phyloP scores from a whole-genome alignment of 1,140 invertebrate species.

The Oscheius sp. region DNA sequence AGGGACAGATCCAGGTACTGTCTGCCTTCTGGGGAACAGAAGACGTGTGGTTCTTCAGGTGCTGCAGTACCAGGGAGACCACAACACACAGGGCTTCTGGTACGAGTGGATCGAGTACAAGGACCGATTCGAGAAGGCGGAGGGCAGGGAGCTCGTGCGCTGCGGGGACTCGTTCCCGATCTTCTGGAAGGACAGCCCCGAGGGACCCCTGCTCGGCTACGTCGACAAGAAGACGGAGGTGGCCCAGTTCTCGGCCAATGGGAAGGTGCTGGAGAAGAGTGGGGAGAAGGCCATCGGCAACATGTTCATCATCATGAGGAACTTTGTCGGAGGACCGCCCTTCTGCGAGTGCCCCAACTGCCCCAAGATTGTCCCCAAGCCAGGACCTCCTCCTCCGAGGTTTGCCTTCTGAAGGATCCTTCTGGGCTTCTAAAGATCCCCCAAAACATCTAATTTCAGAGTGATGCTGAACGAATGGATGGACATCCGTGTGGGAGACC shows the following conservation, averaged over 20 bases:
- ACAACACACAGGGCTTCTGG: conserved; percentile 40
- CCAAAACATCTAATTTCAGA: conserved; percentile 13
- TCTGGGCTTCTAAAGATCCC: neutral
- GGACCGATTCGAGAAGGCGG: conserved; percentile 39
- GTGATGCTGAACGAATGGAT: conserved; percentile 51
- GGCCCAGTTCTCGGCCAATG: neutral
- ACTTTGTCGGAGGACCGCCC: conserved; percentile 43
- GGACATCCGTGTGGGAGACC: conserved; percentile 43
- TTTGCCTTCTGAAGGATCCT: conserved; percentile 16
- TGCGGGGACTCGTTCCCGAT: conserved; percentile 35
- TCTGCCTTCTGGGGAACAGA: too few species aligned
- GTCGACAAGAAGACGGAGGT: conserved; percentile 50
- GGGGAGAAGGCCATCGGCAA: conserved; percentile 35
- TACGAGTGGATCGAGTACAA: conserved; percentile 56
- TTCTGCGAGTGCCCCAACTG: conserved; percentile 46
- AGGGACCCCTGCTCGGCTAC: conserved; percentile 35
- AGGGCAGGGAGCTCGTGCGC: conserved; percentile 2
- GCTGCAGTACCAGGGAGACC: conserved; percentile 38
- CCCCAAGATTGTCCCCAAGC: conserved; percentile 10
- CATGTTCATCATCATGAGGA: conserved; percentile 45
- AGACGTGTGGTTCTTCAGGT: too few species aligned
- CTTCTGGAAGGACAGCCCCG: conserved; percentile 20
- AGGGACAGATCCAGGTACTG: conserved; percentile 20
- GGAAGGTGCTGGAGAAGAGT: conserved; percentile 37
- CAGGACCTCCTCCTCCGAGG: neutral